Percentiles rank a stretch among this genome's conserved stretches.
These are phyloP conservation scores for Sterna hirundo DNA, from an alignment of 2,113 vertebrate species.

Conservation along the genomic window DNA sequence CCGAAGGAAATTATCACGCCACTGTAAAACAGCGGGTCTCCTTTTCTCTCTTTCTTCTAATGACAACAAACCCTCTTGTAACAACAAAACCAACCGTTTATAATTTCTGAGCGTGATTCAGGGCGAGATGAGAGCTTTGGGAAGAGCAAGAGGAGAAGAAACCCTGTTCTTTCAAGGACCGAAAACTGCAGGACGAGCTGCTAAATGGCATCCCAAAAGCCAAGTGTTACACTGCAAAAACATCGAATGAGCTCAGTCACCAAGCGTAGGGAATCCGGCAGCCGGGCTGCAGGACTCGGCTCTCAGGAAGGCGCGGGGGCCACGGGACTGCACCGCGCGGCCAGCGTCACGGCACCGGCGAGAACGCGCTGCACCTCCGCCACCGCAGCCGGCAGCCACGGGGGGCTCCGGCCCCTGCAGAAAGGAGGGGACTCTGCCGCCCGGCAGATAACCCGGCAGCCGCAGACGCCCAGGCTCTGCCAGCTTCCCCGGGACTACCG, in stretches of 20 bases:
- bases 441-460: too few species aligned
- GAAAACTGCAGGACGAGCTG: background rate
- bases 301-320: background rate
- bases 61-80: background rate
- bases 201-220: too few species aligned
- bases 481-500: fast-evolving
- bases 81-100: background rate
- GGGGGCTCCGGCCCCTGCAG: fast-evolving
- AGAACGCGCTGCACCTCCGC: background rate
- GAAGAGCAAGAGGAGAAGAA: background rate
- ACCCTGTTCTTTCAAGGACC: background rate
- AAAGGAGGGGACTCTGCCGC: fast-evolving
- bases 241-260: fast-evolving
- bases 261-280: fast-evolving
- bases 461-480: background rate
- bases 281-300: background rate
- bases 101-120: background rate
- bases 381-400: background rate
- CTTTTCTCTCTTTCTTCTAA: background rate
- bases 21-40: too few species aligned
- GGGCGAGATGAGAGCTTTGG: background rate
- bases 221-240: background rate
- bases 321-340: fast-evolving
- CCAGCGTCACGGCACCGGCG: fast-evolving
- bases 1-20: fast-evolving